Evolutionary conservation across 2,888 invertebrate genomes (phyloP), one percentile per base, ranked within the genome.

Genomic region (Bombylius discolor): DNA sequence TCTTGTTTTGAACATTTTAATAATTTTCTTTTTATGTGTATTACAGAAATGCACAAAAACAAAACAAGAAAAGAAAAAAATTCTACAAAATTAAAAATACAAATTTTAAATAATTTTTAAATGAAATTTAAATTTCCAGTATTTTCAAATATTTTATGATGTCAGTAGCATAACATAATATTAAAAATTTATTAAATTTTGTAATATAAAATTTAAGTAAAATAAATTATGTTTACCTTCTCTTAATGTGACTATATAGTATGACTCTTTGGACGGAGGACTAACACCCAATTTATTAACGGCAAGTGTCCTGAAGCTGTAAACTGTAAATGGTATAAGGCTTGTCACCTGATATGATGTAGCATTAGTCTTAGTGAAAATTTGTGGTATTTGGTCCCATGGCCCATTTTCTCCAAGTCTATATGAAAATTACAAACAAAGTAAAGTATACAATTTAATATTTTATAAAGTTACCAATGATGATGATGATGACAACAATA

Each of bases 301-400:
- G 51, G 85, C 85, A 64, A 81, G 73, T 62, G 87, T 79, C 57
- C 83, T 78, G 73, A 88, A 85, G 68, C 83, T 83, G 76, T 89
- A 88, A 57, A 85, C 83, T 51, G 84, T 87, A 74, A 82, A 87
- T 51, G 88, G 87, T 62, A 79, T 76, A 62, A 89, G 77, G 58
- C 77, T 79, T 61, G 78, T 78, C 67, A 88, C 80, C 69, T 82
- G 79, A 75, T 82, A 82, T 66, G 76, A 78, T 60, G 84, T 83
- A 61, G 77, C 74, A 74, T 84, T 85, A 66, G 76, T 79, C 62
- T 79, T 78, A 44, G 83, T 84, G 64, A 78, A 72, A 65, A 83
- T 81, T 63, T 79, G 79, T 62, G 79, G 75, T 65, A 77, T 76
- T 61, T 76, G 76, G 69, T 83, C 80, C 84, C 84, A 85, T 55